These are phyloP conservation scores for Drosophila equinoxialis DNA, from an alignment of 1,140 invertebrate species.

Conservation along the genomic window DNA sequence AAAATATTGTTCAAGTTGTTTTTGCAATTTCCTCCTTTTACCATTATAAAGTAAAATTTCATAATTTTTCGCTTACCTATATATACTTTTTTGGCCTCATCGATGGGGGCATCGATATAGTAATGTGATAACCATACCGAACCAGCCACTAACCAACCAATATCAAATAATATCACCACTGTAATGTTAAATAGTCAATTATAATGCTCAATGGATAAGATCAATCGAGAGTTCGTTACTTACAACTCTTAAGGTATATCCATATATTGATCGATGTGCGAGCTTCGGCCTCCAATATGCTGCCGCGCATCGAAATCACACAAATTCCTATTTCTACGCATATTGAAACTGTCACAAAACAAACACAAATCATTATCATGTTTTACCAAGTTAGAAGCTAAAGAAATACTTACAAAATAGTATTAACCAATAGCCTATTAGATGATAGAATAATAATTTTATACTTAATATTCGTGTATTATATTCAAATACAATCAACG, in stretches of 20 bases:
- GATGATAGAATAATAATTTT: constrained; percentile 87
- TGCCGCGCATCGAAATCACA: constrained; percentile 90
- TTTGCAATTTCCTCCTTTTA: too few relatives aligned
- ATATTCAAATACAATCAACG: constrained; percentile 86
- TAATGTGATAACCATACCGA: constrained; percentile 89
- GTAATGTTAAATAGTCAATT: constrained; percentile 28
- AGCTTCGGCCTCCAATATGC: constrained; percentile 90
- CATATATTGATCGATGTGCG: constrained; percentile 91
- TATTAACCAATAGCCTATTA: constrained; percentile 89
- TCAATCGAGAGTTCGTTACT: constrained; percentile 50
- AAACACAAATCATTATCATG: not conserved
- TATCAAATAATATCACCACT: constrained; percentile 90
- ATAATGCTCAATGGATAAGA: not conserved
- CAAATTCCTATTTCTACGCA: constrained; percentile 90
- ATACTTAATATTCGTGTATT: constrained; percentile 86
- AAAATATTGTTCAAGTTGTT: too few relatives aligned
- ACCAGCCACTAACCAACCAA: constrained; percentile 90
- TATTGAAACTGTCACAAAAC: constrained; percentile 84
- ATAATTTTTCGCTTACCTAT: constrained; percentile 86
- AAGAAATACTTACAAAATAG: constrained; percentile 81
- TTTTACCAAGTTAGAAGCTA: too few relatives aligned
- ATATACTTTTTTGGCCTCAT: constrained; percentile 89
- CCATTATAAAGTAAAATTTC: too few relatives aligned
- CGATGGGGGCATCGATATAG: constrained; percentile 88
- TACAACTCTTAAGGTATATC: constrained; percentile 92